Evolutionary conservation across 2,797 vertebrate genomes (phyloP).

Genomic region (Poecile montanus): DNA sequence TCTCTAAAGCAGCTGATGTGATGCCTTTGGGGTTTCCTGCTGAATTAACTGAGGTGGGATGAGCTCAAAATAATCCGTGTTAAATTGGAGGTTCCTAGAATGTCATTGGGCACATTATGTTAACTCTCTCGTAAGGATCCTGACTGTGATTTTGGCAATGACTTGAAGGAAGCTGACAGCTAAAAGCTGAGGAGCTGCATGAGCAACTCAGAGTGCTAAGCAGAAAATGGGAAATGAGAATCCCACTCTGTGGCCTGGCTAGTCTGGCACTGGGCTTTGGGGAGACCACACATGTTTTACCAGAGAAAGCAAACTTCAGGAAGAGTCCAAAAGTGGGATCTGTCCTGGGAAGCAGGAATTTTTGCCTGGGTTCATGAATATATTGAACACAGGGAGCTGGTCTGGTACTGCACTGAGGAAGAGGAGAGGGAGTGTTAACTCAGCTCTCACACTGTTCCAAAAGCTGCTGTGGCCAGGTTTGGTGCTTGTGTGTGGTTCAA

Average conservation of each 20-base stretch:
- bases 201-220: not conserved
- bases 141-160: not conserved
- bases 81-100: not conserved
- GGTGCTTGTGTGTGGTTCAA: not conserved
- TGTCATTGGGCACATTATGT: accelerated
- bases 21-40: not conserved
- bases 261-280: not conserved
- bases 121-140: accelerated
- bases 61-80: not conserved
- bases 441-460: not conserved
- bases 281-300: accelerated
- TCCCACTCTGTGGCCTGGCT: accelerated
- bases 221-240: not conserved
- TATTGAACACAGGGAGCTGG: not conserved
- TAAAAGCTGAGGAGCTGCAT: not conserved
- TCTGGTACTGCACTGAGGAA: not conserved
- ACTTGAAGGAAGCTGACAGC: not conserved
- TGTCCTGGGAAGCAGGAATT: not conserved
- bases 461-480: not conserved
- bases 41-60: not conserved
- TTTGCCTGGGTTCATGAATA: not conserved
- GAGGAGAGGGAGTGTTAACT: not conserved
- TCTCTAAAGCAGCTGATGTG: not conserved
- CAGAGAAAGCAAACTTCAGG: not conserved
- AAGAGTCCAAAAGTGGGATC: not conserved